phyloP scores from a whole-genome alignment of 2,888 invertebrate genomes.

The Calameuta filiformis region DNA sequence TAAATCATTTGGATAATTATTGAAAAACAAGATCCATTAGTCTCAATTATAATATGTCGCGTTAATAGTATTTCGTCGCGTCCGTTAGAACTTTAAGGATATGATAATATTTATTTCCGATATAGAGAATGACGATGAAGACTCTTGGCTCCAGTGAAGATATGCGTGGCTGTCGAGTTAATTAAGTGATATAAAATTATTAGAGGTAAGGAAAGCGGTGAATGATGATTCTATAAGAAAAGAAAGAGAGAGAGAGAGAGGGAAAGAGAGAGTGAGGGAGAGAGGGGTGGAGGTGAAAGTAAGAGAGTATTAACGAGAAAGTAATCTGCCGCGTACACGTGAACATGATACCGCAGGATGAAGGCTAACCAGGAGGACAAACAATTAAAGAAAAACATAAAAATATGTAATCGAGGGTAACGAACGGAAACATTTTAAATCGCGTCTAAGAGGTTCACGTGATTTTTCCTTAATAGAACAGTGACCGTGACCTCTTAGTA shows the following conservation, averaged over 20 bases:
- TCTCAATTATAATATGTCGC: slow-evolving; percentile 37
- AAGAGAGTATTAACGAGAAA: too few species aligned
- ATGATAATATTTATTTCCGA: slow-evolving; percentile 46
- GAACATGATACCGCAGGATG: too few species aligned
- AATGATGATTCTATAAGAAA: not conserved
- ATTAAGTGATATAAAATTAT: slow-evolving; percentile 17
- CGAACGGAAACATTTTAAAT: too few species aligned
- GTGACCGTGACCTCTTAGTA: not conserved
- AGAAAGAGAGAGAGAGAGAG: not conserved
- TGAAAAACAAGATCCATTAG: not conserved
- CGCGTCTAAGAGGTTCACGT: too few species aligned
- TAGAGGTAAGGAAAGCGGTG: not conserved
- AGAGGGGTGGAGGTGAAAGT: not conserved
- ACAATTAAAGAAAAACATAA: too few species aligned
- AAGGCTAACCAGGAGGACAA: too few species aligned
- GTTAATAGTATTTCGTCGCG: slow-evolving; percentile 45
- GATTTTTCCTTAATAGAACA: too few species aligned
- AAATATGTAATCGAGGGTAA: too few species aligned
- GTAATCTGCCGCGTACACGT: too few species aligned
- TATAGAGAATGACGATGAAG: slow-evolving; percentile 29
- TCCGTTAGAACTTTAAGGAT: slow-evolving; percentile 52
- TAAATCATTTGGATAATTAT: not conserved
- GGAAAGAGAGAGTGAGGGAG: not conserved
- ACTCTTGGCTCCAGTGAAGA: slow-evolving; percentile 31
- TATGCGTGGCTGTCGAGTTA: slow-evolving; percentile 21